A percentile compares a stretch with the other conserved stretches of the same genome.
Conservation (phyloP, 2,888 invertebrate species). For the Anarsia innoxiella region DNA sequence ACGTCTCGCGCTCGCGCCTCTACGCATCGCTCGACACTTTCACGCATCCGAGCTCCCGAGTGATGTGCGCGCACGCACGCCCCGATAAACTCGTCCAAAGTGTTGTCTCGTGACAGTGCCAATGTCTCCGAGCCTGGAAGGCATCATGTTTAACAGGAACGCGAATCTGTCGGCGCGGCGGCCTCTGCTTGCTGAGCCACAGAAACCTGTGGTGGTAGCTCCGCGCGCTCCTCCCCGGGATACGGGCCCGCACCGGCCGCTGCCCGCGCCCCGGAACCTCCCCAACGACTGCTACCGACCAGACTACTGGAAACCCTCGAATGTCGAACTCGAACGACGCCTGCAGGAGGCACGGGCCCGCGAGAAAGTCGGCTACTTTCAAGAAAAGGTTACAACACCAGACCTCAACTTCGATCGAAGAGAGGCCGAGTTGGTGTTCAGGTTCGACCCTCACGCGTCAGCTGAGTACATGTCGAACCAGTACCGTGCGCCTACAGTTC, state of each 20-base stretch:
- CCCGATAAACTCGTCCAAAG: conserved; percentile 38
- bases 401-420: conserved; percentile 61
- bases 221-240: conserved; percentile 65
- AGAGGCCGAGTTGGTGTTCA: conserved; percentile 66
- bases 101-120: conserved; percentile 56
- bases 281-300: conserved; percentile 51
- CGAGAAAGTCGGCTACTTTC: conserved; percentile 68
- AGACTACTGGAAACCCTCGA: conserved; percentile 67
- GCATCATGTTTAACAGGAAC: conserved; percentile 71
- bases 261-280: conserved; percentile 49
- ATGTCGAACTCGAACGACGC: conserved; percentile 64
- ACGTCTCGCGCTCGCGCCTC: conserved; percentile 33
- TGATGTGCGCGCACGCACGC: conserved; percentile 66
- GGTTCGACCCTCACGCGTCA: conserved; percentile 64
- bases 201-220: conserved; percentile 60
- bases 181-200: conserved; percentile 67
- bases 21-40: conserved; percentile 26
- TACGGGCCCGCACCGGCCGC: conserved; percentile 49
- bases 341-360: conserved; percentile 58
- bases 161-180: conserved; percentile 66
- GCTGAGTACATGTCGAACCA: conserved; percentile 61
- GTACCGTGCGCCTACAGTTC: conserved; percentile 59
- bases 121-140: conserved; percentile 72
- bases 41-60: conserved; percentile 40
- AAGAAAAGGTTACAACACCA: conserved; percentile 61